Evolutionary conservation across 2,888 invertebrate species (phyloP), one percentile per base, ranked within the genome.

Genomic region (Congeria kusceri): DNA sequence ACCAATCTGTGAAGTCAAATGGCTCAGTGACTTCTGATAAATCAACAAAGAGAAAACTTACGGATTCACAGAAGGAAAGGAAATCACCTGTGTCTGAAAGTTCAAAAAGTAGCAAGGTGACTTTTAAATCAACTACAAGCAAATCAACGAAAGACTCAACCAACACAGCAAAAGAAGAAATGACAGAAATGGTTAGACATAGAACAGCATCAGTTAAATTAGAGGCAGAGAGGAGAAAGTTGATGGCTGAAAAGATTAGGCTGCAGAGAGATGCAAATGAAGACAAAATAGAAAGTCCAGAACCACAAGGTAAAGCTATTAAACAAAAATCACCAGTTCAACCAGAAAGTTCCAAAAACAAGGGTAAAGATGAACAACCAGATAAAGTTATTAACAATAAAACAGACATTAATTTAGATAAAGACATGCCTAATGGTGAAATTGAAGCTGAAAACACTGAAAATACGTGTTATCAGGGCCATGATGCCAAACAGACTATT

Each of bases 151-250:
- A 62, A 23, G 74, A 74, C 20, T 15, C 7, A 18, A n/a, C 20
- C 4, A 39, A 62, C 29, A 62, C 27, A 29, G 39, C 44, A 1
- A 68, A 57, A 29, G 74, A 68, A 46, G 74, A 74, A 49, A 61
- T 66, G 62, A 57, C 74, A 9, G 74, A 74, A 27, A 63, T 74
- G 61, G 61, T 80, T n/a, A 72, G 72, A 29, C 49, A 28, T 3
- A 68, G 74, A 56, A 83, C 83, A 32, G 72, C 83, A 39, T 77
- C 79, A 39, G 77, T 83, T n/a, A 83, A 83, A 56, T 18, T 77
- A 4, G 83, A 83, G 53, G 83, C 79, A 15, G 83, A 79, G 49
- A 56, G 82, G 46, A 67, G 82, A 46, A 82, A 82, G 27, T 49
- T 66, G 3, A 65, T 82, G 29, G 79, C 79, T 32, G 71, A 75